phyloP scores from a whole-genome alignment of 2,888 invertebrate genomes.

The Hybos culiciformis region DNA sequence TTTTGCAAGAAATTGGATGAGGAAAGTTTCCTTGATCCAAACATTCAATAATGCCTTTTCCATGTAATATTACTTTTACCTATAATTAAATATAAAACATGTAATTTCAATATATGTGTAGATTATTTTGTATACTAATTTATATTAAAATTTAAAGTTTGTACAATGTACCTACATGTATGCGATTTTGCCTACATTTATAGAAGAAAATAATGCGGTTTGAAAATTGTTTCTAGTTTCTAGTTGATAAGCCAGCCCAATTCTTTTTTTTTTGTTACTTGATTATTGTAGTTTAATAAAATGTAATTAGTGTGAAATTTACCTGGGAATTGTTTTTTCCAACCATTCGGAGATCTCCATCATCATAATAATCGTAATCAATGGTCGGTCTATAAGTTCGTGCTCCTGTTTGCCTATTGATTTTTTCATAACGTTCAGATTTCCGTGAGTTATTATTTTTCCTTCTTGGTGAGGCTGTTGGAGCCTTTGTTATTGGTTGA shows the following conservation, averaged over 20 bases:
- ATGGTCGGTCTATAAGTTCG: conserved; percentile 29
- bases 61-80: conserved; percentile 43
- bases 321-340: conserved; percentile 40
- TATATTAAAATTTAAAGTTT: background rate
- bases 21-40: conserved; percentile 83
- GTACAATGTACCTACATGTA: background rate
- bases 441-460: conserved; percentile 19
- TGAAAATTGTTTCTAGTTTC: too few relatives aligned
- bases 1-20: conserved; percentile 79
- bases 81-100: conserved; percentile 10
- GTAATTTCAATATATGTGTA: too few relatives aligned
- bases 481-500: too few relatives aligned
- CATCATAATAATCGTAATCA: conserved; percentile 60
- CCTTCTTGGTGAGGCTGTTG: conserved; percentile 14
- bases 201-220: background rate
- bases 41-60: conserved; percentile 66
- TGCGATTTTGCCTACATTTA: background rate
- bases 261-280: too few relatives aligned
- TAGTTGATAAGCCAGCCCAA: too few relatives aligned
- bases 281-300: background rate
- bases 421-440: conserved; percentile 28
- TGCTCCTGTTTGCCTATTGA: conserved; percentile 15
- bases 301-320: too few relatives aligned
- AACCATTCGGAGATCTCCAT: conserved; percentile 43
- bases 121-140: background rate